phyloP scores from a whole-genome alignment of 2,113 vertebrate species.

The Scortum barcoo region DNA sequence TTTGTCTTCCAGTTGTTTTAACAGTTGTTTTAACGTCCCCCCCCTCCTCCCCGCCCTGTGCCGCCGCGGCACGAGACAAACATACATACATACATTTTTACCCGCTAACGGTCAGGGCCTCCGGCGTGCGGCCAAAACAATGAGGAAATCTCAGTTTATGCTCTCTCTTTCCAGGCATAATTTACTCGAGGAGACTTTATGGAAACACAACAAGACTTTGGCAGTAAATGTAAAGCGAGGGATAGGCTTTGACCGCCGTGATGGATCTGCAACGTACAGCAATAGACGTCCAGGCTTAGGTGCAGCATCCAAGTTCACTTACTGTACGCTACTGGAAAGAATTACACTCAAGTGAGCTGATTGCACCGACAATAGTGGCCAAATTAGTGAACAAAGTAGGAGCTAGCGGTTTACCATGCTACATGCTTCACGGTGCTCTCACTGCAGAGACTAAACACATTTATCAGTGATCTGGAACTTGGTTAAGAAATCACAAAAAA shows the following conservation, averaged over 20 bases:
- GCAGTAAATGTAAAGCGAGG: constrained; percentile 40
- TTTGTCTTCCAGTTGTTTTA: constrained; percentile 68
- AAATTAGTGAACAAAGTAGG: constrained; percentile 53
- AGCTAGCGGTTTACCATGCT: constrained; percentile 43
- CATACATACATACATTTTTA: constrained; percentile 21
- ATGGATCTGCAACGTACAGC: constrained; percentile 47
- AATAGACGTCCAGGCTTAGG: constrained; percentile 35
- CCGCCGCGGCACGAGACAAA: constrained; percentile 32
- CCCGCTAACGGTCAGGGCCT: constrained; percentile 24
- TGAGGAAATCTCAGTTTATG: constrained; percentile 53
- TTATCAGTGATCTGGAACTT: constrained; percentile 47
- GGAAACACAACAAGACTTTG: constrained; percentile 64
- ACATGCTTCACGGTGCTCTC: constrained; percentile 66
- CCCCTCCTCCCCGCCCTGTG: neutral
- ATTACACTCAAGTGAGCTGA: constrained; percentile 55
- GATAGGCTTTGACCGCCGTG: constrained; percentile 32
- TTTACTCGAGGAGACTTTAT: constrained; percentile 61
- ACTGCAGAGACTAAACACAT: constrained; percentile 70
- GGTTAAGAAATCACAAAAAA: constrained; percentile 49
- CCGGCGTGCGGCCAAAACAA: constrained; percentile 51
- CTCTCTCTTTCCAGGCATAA: constrained; percentile 52
- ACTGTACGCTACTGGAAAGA: constrained; percentile 63
- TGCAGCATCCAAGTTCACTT: constrained; percentile 25
- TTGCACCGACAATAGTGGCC: constrained; percentile 64
- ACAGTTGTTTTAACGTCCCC: constrained; percentile 66